phyloP scores from a whole-genome alignment of 2,888 invertebrate genomes.

The Drosophila putrida region DNA sequence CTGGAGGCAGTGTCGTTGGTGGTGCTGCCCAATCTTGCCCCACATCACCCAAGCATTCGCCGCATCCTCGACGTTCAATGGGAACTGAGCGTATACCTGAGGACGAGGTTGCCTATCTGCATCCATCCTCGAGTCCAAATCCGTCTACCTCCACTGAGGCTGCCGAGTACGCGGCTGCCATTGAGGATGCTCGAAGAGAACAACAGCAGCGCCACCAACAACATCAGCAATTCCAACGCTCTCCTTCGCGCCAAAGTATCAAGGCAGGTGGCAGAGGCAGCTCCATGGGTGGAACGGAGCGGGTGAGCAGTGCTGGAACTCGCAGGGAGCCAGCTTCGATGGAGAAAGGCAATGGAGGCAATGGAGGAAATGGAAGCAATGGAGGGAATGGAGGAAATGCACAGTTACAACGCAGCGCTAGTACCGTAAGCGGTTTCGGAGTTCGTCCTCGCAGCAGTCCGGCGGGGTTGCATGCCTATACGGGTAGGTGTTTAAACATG shows the following conservation, averaged over 20 bases:
- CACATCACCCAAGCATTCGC: conserved; percentile 84
- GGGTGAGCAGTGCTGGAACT: conserved; percentile 72
- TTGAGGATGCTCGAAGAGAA: conserved; percentile 72
- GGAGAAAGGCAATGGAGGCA: conserved; percentile 14
- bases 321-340: conserved; percentile 45
- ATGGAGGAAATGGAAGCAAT: conserved; percentile 29
- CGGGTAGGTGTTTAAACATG: conserved; percentile 85
- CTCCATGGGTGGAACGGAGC: conserved; percentile 47
- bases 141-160: conserved; percentile 78
- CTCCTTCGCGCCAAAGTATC: conserved; percentile 56
- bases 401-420: conserved; percentile 83
- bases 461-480: conserved; percentile 91
- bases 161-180: conserved; percentile 82
- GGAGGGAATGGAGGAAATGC: conserved; percentile 33
- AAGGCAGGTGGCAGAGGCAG: conserved; percentile 40
- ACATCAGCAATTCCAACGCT: conserved; percentile 45
- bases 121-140: conserved; percentile 30
- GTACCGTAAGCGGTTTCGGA: conserved; percentile 83
- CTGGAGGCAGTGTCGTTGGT: conserved; percentile 40
- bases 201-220: conserved; percentile 58
- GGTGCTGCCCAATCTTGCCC: conserved; percentile 83
- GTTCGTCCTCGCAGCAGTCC: conserved; percentile 91
- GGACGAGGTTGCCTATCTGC: conserved; percentile 79
- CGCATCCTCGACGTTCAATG: conserved; percentile 83
- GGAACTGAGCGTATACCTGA: conserved; percentile 84